Evolutionary conservation across 2,113 vertebrate genomes (phyloP).

Genomic region (Anoplopoma fimbria): DNA sequence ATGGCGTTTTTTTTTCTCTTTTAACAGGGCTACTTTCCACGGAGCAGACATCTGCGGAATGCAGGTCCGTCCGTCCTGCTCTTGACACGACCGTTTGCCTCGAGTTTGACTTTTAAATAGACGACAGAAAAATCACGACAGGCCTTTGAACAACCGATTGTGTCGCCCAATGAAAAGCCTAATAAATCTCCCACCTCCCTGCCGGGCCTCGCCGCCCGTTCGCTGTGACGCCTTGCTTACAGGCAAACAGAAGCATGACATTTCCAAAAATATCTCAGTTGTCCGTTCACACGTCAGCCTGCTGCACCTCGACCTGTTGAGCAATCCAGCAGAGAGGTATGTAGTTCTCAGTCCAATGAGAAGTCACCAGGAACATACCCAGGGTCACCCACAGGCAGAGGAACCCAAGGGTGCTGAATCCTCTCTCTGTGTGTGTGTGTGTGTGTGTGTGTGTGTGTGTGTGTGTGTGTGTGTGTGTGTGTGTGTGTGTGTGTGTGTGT

Average conservation of each 20-base stretch:
- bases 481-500: neutral
- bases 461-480: neutral
- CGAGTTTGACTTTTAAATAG: conserved; percentile 55
- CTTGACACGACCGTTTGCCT: conserved; percentile 22
- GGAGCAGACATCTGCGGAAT: conserved; percentile 59
- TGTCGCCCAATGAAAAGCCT: conserved; percentile 17
- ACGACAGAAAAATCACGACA: conserved; percentile 42
- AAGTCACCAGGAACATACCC: conserved; percentile 27
- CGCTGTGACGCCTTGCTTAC: conserved; percentile 18
- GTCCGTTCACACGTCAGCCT: conserved; percentile 58
- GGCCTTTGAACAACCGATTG: conserved; percentile 32
- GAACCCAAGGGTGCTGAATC: conserved; percentile 34
- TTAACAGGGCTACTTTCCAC: too few species aligned
- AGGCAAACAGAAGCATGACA: conserved; percentile 57
- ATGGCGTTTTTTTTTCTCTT: conserved; percentile 43
- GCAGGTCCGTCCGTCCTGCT: conserved; percentile 24
- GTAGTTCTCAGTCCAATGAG: conserved; percentile 53
- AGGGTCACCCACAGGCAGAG: conserved; percentile 49
- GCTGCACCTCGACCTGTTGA: conserved; percentile 42
- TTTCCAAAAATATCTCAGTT: conserved; percentile 71
- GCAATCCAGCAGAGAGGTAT: conserved; percentile 30
- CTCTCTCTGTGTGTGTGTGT: neutral
- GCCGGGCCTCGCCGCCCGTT: conserved; percentile 21
- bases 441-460: neutral
- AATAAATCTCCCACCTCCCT: conserved; percentile 43